phyloP scores from a whole-genome alignment of 1,140 invertebrate genomes.

The Drosophila hydei region DNA sequence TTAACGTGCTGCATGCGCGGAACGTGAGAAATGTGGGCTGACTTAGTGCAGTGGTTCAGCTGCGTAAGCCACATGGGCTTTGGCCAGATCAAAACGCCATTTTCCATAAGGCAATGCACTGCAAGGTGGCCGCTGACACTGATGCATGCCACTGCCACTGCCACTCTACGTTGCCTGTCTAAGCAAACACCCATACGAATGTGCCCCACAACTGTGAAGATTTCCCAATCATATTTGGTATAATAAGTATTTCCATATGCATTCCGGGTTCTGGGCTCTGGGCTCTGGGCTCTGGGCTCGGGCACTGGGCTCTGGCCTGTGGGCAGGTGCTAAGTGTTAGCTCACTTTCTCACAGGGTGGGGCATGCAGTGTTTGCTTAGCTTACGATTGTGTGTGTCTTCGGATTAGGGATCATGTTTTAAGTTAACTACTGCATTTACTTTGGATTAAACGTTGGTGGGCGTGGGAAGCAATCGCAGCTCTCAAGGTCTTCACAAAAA shows the following conservation, averaged over 20 bases:
- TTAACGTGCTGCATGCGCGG: slow-evolving; percentile 45
- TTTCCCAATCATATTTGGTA: slow-evolving; percentile 52
- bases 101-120: slow-evolving; percentile 31
- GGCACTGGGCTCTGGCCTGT: background rate
- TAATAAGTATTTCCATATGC: slow-evolving; percentile 8
- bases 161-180: background rate
- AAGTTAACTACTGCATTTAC: slow-evolving; percentile 60
- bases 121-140: slow-evolving; percentile 49
- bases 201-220: slow-evolving; percentile 45
- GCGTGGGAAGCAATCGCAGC: slow-evolving; percentile 38
- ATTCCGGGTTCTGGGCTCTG: background rate
- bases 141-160: slow-evolving; percentile 43
- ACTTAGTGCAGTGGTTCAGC: slow-evolving; percentile 76
- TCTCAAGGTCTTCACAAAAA: slow-evolving; percentile 5
- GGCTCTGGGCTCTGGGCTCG: too few relatives aligned
- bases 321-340: slow-evolving; percentile 49
- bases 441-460: slow-evolving; percentile 33
- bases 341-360: slow-evolving; percentile 51
- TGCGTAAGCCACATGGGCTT: slow-evolving; percentile 57
- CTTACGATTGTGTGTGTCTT: slow-evolving; percentile 37
- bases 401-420: slow-evolving; percentile 64
- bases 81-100: slow-evolving; percentile 65
- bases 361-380: slow-evolving; percentile 28
- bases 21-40: slow-evolving; percentile 78
- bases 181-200: slow-evolving; percentile 51